phyloP scores from a whole-genome alignment of 1,140 invertebrate genomes.

The Mylabris phalerata region DNA sequence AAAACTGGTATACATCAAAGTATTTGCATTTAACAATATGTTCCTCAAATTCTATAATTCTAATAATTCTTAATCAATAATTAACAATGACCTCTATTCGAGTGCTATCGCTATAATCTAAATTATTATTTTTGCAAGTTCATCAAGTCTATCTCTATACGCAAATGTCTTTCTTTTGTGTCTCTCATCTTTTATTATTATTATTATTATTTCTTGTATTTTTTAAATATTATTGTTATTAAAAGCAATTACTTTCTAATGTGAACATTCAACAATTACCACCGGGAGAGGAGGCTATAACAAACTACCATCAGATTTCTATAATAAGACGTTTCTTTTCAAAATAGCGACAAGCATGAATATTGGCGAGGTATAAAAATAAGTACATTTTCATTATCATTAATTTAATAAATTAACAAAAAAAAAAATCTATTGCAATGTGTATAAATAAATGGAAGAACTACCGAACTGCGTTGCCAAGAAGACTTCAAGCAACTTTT shows the following conservation, averaged over 20 bases:
- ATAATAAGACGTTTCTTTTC: constrained; percentile 2
- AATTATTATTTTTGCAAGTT: constrained; percentile 12
- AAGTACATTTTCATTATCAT: constrained; percentile 20
- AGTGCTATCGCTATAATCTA: constrained; percentile 26
- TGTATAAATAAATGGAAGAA: constrained; percentile 27
- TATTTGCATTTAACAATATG: constrained; percentile 26
- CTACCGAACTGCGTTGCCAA: constrained; percentile 17
- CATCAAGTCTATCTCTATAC: constrained; percentile 16
- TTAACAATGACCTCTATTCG: constrained; percentile 40
- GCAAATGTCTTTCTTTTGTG: neutral
- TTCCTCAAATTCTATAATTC: constrained; percentile 13
- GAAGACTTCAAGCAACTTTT: neutral
- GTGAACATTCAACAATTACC: constrained; percentile 29
- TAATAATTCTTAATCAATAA: constrained; percentile 37
- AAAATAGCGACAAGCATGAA: constrained; percentile 24
- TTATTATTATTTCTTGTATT: constrained; percentile 1
- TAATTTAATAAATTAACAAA: constrained; percentile 5
- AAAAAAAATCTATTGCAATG: constrained; percentile 13
- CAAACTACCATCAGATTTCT: constrained; percentile 15
- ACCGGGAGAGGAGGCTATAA: constrained; percentile 13
- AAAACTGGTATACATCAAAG: constrained; percentile 12
- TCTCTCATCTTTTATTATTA: too few species aligned
- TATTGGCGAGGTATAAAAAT: constrained; percentile 23
- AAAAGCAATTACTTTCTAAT: constrained; percentile 13
- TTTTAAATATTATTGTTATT: constrained; percentile 9